Percentiles rank a stretch among this genome's conserved stretches.
Evolutionary conservation across 2,113 vertebrate genomes (phyloP).

Genomic region (Eonycteris spelaea): DNA sequence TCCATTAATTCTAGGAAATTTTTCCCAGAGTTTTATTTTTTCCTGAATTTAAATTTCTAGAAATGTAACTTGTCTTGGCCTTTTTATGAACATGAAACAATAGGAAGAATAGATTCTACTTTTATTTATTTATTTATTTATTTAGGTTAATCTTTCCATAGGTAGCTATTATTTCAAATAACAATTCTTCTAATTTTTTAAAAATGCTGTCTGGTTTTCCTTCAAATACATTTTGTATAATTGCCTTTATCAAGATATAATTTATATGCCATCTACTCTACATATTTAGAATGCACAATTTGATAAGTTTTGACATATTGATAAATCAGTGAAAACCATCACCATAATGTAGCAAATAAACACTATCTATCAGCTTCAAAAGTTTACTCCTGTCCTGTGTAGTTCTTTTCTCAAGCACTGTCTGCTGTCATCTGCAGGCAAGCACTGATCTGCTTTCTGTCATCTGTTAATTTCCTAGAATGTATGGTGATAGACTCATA

Average conservation of each 20-base stretch:
- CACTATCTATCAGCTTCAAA: too few species aligned
- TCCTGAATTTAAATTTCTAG: background rate
- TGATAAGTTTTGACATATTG: background rate
- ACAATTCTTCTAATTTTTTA: background rate
- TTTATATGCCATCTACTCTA: background rate
- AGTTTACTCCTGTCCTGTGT: background rate
- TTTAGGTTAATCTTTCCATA: background rate
- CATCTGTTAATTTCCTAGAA: background rate
- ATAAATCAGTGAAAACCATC: background rate
- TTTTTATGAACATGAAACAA: background rate
- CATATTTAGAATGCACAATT: background rate
- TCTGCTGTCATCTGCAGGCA: background rate
- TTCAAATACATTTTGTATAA: background rate
- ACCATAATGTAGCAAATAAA: background rate
- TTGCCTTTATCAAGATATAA: background rate
- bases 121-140: too few species aligned
- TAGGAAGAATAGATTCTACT: background rate
- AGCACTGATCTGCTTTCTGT: background rate
- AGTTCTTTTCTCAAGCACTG: background rate
- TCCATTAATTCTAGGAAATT: background rate
- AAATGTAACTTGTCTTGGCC: background rate
- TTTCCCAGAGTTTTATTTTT: background rate
- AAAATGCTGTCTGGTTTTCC: background rate
- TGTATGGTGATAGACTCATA: background rate
- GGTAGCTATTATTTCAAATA: background rate